Percentiles rank a stretch among this genome's conserved stretches.
Evolutionary conservation across 2,113 vertebrate species (phyloP).

Genomic region (Austrofundulus limnaeus): DNA sequence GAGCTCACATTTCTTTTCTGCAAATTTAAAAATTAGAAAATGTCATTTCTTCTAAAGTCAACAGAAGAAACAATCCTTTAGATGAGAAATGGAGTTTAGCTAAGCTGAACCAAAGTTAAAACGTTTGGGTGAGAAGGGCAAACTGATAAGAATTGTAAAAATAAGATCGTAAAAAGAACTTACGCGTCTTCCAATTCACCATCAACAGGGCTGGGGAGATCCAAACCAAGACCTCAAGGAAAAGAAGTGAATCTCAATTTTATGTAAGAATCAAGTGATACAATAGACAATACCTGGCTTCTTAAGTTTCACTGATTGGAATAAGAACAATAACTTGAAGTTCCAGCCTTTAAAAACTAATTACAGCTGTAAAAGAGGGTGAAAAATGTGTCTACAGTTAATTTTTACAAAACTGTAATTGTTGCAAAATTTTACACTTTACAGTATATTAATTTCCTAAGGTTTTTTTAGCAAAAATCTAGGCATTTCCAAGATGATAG

Average conservation of each 20-base stretch:
- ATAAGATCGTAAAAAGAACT: conserved; percentile 62
- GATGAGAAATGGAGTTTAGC: conserved; percentile 32
- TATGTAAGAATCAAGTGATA: neutral
- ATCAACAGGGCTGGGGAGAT: conserved; percentile 83
- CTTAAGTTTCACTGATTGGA: no score
- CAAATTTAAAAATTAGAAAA: no score
- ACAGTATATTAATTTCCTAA: no score
- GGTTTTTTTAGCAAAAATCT: no score
- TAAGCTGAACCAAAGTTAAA: conserved; percentile 17
- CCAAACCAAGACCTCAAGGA: conserved; percentile 83
- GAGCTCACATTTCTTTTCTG: neutral
- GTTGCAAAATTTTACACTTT: no score
- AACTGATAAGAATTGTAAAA: conserved; percentile 44
- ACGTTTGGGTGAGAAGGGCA: conserved; percentile 8
- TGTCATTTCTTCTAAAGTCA: no score
- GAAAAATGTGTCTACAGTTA: no score
- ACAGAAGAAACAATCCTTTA: conserved; percentile 50
- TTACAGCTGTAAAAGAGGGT: neutral
- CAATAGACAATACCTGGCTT: neutral
- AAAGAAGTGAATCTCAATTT: neutral
- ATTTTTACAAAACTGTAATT: no score
- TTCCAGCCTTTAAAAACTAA: no score
- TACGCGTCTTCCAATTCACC: conserved; percentile 80
- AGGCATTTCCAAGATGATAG: no score
- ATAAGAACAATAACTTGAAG: no score